These are phyloP conservation scores for Rhopalosiphum maidis DNA, from an alignment of 1,140 invertebrate species.

Conservation along the genomic window DNA sequence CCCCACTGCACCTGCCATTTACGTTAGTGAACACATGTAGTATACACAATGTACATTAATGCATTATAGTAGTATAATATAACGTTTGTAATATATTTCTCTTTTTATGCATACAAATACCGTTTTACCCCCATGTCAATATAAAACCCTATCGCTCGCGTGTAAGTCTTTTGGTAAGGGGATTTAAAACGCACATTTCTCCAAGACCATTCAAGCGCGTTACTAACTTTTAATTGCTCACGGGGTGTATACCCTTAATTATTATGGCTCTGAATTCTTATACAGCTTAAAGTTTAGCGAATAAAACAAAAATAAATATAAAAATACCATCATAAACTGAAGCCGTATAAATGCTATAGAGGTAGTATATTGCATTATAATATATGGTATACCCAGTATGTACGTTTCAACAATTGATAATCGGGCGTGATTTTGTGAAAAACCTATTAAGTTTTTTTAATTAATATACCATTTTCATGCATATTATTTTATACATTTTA, in stretches of 20 bases:
- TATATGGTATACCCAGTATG: background rate
- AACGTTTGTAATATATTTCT: background rate
- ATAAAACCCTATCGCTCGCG: background rate
- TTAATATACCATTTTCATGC: background rate
- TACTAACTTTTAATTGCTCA: constrained; percentile 32
- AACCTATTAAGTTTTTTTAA: constrained; percentile 7
- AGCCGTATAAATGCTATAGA: too few species aligned
- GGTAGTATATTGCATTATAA: background rate
- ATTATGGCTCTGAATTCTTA: background rate
- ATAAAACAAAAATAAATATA: constrained; percentile 22
- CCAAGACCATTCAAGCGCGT: constrained; percentile 24
- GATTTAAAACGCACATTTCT: constrained; percentile 12
- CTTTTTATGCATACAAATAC: background rate
- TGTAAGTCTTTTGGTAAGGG: background rate
- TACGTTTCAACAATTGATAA: background rate
- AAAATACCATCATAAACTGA: background rate
- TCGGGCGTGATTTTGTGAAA: background rate
- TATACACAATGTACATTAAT: background rate
- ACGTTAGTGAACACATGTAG: background rate
- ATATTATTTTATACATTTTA: background rate
- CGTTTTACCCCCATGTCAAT: background rate
- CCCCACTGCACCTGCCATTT: background rate
- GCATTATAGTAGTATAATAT: background rate
- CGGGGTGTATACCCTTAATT: background rate
- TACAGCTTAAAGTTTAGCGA: background rate